Base-by-base conservation (phyloP, 2,888 invertebrate species). In the Lepidochrysops patricia region DNA sequence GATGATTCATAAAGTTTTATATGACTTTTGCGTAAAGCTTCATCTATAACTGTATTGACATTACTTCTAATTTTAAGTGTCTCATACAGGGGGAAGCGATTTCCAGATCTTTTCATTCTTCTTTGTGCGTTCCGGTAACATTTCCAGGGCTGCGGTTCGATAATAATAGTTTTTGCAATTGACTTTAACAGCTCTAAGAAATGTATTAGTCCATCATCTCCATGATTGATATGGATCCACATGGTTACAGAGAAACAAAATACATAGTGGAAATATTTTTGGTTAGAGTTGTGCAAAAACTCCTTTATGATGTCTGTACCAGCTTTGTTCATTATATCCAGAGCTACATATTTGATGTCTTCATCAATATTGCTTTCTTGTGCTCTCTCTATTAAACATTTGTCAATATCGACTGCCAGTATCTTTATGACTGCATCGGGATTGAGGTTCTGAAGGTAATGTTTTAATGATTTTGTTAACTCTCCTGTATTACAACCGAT, bases 201-300 rank as follows among this genome's bases (percentile, higher is more conserved):
- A 2, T 77, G 68, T 60, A 84, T 70, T 35, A 97, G 79, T 0
- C 95, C 95, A 4, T 82, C 77, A 84, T 97, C 97, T 4, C 96
- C 95, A 79, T 94, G 89, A 77, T 97, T 96, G 25, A 97, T 77
- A 80, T 97, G 97, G 71, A 97, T 95, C 97, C 97, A 97, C 96
- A 97, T 96, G 15, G 96, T 95, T 29, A 96, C 91, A 6, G 96
- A 96, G 75, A 96, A 96, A 74, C 95, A 94, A 77, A 95, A 95
- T 57, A 91, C 89, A 2, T 92, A 85, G 81, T 94, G 92, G 83
- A 95, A 96, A 62, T 76, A 85, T 0, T 70, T 57, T 56, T 81
- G 88, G 1, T 82, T 70, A 63, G 82, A 67, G 1, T 65, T 66
- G 29, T 72, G 62, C 58, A 95, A 79, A 76, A 90, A 93, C 0